These are phyloP conservation scores for Magallana gigas DNA, from an alignment of 1,140 invertebrate species.

Conservation along the genomic window DNA sequence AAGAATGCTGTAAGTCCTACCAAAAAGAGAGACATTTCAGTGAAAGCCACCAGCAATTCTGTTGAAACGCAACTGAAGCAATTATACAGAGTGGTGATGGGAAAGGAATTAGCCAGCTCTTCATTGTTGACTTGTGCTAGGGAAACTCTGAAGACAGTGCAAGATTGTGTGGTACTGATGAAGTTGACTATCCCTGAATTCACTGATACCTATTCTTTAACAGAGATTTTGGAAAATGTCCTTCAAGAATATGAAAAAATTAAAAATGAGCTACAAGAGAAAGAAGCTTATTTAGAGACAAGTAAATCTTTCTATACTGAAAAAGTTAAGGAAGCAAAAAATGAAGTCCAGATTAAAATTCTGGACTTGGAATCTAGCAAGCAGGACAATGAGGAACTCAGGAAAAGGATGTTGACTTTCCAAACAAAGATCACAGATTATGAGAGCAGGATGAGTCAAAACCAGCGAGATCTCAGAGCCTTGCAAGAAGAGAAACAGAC, in stretches of 20 bases:
- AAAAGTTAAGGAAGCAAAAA: constrained; percentile 12
- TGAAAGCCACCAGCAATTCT: background rate
- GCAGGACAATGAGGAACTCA: background rate
- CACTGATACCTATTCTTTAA: background rate
- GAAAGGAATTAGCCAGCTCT: background rate
- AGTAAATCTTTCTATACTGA: background rate
- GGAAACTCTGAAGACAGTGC: background rate
- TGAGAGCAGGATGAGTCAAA: background rate
- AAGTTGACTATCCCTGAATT: background rate
- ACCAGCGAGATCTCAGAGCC: background rate
- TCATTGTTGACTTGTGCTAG: background rate
- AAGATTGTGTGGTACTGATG: background rate
- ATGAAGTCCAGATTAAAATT: constrained; percentile 16
- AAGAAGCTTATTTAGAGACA: background rate
- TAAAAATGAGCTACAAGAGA: background rate
- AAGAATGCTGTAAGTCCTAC: background rate
- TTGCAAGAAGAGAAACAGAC: background rate
- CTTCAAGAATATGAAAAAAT: background rate
- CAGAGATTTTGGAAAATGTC: background rate
- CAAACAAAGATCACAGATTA: background rate
- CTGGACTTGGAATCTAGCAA: constrained; percentile 6
- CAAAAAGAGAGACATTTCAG: background rate
- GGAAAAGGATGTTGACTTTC: background rate
- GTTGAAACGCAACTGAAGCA: background rate
- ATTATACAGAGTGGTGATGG: background rate